These are phyloP conservation scores for Busseola fusca DNA, from an alignment of 2,888 invertebrate genomes.

Conservation along the genomic window DNA sequence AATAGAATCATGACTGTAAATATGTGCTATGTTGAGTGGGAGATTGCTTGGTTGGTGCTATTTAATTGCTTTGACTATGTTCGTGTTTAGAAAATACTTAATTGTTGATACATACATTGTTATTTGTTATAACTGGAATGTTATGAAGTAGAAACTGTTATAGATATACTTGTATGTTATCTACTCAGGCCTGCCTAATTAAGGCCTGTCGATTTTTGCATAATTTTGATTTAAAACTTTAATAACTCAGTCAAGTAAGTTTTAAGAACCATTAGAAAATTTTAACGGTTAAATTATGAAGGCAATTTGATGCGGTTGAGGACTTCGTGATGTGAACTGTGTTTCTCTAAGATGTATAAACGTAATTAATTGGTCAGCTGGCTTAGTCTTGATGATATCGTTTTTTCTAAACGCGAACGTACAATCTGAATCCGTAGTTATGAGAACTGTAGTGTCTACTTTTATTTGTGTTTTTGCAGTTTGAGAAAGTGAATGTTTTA, in stretches of 20 bases:
- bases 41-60: conserved; percentile 7
- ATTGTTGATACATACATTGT: conserved; percentile 1
- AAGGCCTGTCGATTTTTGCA: not conserved
- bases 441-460: not conserved
- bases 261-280: not conserved
- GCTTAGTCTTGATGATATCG: not conserved
- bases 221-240: not conserved
- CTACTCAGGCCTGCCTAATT: conserved; percentile 1
- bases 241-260: not conserved
- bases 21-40: not conserved
- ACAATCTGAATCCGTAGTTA: not conserved
- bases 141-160: conserved; percentile 22
- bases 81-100: conserved; percentile 57
- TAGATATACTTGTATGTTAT: not conserved
- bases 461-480: not conserved
- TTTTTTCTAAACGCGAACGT: conserved; percentile 57
- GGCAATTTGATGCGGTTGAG: not conserved
- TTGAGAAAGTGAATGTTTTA: conserved; percentile 29
- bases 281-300: not conserved
- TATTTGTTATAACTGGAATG: conserved; percentile 16
- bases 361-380: no score
- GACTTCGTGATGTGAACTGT: not conserved
- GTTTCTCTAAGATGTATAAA: no score
- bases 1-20: not conserved
- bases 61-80: conserved; percentile 46